A percentile compares a stretch with the other conserved stretches of the same genome.
These are phyloP conservation scores for Lepus timidus DNA, from an alignment of 2,113 vertebrate genomes.

Conservation along the genomic window DNA sequence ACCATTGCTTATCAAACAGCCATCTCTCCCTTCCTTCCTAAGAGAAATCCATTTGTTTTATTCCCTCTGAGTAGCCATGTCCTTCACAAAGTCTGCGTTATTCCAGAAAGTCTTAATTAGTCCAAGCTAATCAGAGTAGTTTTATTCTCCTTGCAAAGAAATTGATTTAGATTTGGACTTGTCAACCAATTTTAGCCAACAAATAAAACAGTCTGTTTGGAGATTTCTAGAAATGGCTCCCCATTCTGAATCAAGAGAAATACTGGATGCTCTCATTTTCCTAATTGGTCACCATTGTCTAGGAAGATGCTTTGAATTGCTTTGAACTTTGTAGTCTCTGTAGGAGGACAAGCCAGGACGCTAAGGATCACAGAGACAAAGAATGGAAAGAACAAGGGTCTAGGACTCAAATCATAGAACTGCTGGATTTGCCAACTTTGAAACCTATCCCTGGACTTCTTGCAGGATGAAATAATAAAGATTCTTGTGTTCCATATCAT, in stretches of 20 bases:
- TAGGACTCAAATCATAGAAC: background rate
- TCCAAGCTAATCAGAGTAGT: background rate
- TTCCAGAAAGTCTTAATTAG: background rate
- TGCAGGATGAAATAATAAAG: background rate
- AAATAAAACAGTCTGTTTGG: background rate
- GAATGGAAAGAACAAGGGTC: background rate
- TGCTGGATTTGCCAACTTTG: background rate
- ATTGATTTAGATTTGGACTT: background rate
- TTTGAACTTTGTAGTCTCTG: background rate
- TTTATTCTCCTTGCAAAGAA: background rate
- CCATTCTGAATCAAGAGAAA: background rate
- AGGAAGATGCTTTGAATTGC: background rate
- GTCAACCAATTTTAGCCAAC: background rate
- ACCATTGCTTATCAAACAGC: background rate
- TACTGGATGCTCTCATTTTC: background rate
- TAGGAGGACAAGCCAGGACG: background rate
- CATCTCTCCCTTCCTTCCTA: background rate
- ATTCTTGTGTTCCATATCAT: background rate
- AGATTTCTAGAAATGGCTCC: background rate
- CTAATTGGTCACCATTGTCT: background rate
- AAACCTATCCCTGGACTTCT: background rate
- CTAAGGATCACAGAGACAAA: background rate
- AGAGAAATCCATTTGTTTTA: background rate
- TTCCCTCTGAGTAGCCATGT: background rate
- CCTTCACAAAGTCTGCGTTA: background rate